Conservation (phyloP, 2,113 vertebrate genomes). For the Trachemys scripta region DNA sequence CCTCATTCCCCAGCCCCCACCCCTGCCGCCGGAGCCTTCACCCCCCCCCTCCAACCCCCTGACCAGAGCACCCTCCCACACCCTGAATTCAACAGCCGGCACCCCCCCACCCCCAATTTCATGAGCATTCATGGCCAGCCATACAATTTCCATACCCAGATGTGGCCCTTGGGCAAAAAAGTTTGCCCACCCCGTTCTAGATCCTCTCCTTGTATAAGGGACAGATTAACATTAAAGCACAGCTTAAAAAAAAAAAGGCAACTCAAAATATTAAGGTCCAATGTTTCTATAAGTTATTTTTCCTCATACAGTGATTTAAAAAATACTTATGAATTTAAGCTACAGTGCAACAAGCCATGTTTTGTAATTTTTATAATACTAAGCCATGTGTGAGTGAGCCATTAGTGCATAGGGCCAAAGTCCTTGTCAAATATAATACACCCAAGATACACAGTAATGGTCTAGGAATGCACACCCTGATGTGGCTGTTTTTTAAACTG, state of each 20-base stretch:
- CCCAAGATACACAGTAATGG: accelerated
- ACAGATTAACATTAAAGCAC: not conserved
- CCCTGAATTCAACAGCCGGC: too few species aligned
- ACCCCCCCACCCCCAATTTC: too few species aligned
- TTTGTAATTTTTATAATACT: not conserved
- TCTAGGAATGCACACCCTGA: not conserved
- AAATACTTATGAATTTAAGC: not conserved
- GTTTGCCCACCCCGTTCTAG: too few species aligned
- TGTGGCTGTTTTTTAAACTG: accelerated
- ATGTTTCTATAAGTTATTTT: not conserved
- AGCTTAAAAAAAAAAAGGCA: not conserved
- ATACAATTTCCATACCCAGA: too few species aligned
- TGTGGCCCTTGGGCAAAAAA: too few species aligned
- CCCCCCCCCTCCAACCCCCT: too few species aligned
- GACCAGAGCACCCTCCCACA: too few species aligned
- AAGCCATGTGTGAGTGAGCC: not conserved
- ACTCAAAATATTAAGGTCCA: not conserved
- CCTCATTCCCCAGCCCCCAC: too few species aligned
- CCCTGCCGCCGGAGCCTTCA: too few species aligned
- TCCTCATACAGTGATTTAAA: not conserved
- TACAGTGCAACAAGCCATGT: not conserved
- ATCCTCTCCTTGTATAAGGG: not conserved
- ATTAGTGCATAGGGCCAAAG: not conserved
- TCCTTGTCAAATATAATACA: not conserved
- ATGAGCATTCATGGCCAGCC: too few species aligned